Percentiles rank a stretch among this genome's conserved stretches.
Conservation (phyloP, 2,888 invertebrate species). For the Gymnocheta viridis region DNA sequence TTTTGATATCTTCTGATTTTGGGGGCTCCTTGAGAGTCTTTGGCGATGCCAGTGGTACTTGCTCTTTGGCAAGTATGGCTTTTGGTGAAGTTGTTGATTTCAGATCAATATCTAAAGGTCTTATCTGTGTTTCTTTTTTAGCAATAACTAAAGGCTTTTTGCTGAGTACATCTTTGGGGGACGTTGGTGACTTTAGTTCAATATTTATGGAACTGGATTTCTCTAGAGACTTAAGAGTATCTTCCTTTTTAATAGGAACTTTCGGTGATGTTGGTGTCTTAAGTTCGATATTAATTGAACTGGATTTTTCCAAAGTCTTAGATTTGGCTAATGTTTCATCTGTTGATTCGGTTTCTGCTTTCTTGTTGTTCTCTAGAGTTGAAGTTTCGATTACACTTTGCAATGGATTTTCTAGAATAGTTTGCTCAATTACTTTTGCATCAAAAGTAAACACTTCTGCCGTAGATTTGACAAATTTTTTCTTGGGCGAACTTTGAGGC, state of each 20-base stretch:
- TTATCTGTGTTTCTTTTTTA: constrained; percentile 4
- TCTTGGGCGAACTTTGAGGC: constrained; percentile 73
- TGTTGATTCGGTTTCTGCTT: neutral
- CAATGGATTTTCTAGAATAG: neutral
- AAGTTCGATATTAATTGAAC: constrained; percentile 40
- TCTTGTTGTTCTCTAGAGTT: neutral
- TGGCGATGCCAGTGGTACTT: neutral
- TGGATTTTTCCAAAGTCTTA: constrained; percentile 62
- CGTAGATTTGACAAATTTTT: constrained; percentile 66
- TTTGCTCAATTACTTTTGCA: constrained; percentile 43
- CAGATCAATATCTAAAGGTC: constrained; percentile 41
- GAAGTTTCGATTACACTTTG: neutral
- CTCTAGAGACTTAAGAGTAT: constrained; percentile 47
- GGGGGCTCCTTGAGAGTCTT: neutral
- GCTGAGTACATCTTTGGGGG: neutral
- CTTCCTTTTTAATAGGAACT: neutral
- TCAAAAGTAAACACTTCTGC: constrained; percentile 76
- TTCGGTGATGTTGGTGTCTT: constrained; percentile 35
- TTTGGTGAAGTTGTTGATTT: neutral
- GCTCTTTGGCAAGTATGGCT: neutral
- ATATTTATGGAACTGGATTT: constrained; percentile 34
- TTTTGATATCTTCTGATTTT: neutral
- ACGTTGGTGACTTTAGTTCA: constrained; percentile 20
- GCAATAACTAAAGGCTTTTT: constrained; percentile 9
- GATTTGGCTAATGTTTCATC: neutral